Conservation (phyloP, 2,113 vertebrate genomes). For the Limnothrissa miodon region DNA sequence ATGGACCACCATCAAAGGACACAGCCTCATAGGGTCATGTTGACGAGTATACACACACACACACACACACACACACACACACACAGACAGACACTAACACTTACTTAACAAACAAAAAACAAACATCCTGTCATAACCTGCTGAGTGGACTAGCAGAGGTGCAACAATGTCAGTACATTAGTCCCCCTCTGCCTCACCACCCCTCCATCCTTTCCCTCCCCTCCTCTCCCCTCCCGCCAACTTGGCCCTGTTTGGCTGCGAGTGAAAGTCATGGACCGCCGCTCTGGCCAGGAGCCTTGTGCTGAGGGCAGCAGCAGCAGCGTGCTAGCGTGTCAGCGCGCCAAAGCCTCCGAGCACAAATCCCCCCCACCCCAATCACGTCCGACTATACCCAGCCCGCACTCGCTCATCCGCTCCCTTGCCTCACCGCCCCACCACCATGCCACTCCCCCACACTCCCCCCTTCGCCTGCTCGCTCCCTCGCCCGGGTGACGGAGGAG, state of each 20-base stretch:
- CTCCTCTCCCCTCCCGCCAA: neutral
- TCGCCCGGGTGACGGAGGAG: neutral
- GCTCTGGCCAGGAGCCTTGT: conserved; percentile 7
- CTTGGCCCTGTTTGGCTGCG: neutral
- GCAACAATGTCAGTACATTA: conserved; percentile 10
- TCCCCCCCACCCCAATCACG: neutral
- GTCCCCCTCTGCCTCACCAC: neutral
- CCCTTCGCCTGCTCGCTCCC: neutral
- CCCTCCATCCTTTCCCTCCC: neutral
- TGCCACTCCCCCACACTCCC: no score
- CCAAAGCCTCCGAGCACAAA: neutral
- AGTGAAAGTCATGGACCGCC: neutral
- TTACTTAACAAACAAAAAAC: conserved; percentile 7
- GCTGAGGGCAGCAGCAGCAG: conserved; percentile 9
- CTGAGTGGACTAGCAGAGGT: neutral
- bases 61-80: conserved; percentile 8
- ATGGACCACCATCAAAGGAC: conserved; percentile 20
- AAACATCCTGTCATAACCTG: conserved; percentile 9
- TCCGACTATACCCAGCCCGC: neutral
- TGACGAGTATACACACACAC: neutral
- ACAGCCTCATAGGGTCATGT: conserved; percentile 6
- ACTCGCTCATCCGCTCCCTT: neutral
- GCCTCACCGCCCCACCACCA: no score
- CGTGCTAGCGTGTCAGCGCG: neutral
- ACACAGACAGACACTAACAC: neutral